Base-by-base conservation (phyloP, 2,888 invertebrate species). In the Nymphalis polychloros region DNA sequence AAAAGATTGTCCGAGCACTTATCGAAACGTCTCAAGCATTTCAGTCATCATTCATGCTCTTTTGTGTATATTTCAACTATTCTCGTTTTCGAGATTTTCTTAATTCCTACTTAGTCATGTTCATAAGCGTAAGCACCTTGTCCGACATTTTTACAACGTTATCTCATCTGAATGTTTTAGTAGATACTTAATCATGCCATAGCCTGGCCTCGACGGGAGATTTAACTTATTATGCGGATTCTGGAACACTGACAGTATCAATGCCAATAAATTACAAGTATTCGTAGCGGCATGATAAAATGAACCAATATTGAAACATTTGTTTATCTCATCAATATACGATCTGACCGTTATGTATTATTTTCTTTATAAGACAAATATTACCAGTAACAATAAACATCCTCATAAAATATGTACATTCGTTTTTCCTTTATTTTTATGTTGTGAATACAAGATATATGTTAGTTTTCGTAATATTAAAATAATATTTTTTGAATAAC, bases 1-100 rank as follows among this genome's bases (percentile, higher is more conserved):
- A 91, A 92, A 91, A 92, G 90, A 92, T 86, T 89, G 86, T 87
- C 86, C 87, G 88, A 87, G 83, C 88, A 87, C 84, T 89, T 84
- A 86, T 85, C 81, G 81, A 85, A 88, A 84, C 81, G 84, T 84
- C 84, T 63, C 85, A 78, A 77, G 84, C 79, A 80, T 80, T 86
- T 84, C 77, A 77, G 71, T 75, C 73, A 76, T 78, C 77, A 46
- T 62, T 61, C 55, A 47, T 77, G 78, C 77, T 76, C 81, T 80
- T 80, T 77, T 83, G 80, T 80, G 47, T 48, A 66, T 57, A 63
- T 60, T 65, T 60, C n/a, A 65, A 60, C 64, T 50, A 57, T 62
- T 55, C 52, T 60, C 47, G 31, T 47, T 31, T 31, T 20, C 16
- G 31, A 41, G 1, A 27, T 31, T 81, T 79, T 80, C 83, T 83